Evolutionary conservation across 2,113 vertebrate genomes (phyloP), one percentile per base, ranked within the genome.

Genomic region (Corvus moneduloides): DNA sequence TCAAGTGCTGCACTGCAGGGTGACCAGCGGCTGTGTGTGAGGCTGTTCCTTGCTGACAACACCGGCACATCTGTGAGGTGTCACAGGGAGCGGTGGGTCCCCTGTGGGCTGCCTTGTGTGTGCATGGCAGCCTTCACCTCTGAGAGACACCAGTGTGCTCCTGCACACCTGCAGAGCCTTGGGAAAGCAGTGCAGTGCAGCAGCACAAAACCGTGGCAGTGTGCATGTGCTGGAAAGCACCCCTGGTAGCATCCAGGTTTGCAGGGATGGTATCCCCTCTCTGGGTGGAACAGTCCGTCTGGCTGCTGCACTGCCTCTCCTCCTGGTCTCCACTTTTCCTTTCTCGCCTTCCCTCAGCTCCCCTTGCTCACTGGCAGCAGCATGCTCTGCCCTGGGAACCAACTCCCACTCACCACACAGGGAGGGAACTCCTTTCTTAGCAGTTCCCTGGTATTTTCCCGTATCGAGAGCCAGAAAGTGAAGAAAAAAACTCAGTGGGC

Each of bases 321-420:
- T 92, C 51, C 48, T 28, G 72, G 64, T 80, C 87, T 76, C 78
- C 14, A 18, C 22, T 94, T 54, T 66, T 95, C 35, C 68, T 86
- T 89, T 91, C 72, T 93, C 9, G 0, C 73, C 73, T 92, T 81
- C 64, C 48, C 64, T 87, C 75, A 51, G 75, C 39, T 94, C 59
- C 37, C 52, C 44, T 75, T 1, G 0, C n/a, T 90, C 64, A 27
- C 72, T 82, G 86, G 72, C 85, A 93, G 61, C 88, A 84, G 59
- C 3, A 1, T 56, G 44, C 71, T 92, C 82, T 93, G 88, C 68
- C 90, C 94, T 55, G 37, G 64, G 92, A 92, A 61, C 90, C 48
- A 93, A 64, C 94, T 95, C 85, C 95, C 73, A 90, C 83, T 59
- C 72, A 92, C 59, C 66, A 87, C 80, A 72, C 52, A 56, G 72